Base-by-base conservation (phyloP, 2,888 invertebrate species). In the Hipparchia sbordonii region DNA sequence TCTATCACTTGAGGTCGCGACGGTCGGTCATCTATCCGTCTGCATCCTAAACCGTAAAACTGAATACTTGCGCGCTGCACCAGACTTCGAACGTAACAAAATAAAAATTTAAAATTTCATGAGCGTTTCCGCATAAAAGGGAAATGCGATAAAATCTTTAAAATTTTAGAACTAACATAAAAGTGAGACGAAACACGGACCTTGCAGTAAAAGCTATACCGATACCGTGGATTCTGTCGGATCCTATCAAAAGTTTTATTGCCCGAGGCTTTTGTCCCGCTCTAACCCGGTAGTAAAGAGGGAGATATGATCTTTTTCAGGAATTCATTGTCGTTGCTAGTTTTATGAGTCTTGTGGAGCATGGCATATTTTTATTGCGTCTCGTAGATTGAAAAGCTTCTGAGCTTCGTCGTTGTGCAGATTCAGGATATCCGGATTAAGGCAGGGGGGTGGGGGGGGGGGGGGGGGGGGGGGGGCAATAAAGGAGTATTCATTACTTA, bases 211-310 rank as follows among this genome's bases (percentile, higher is more conserved):
- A 92, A 85, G 85, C 87, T 88, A 88, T 84, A 89, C 88, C 90
- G 91, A 92, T 92, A 90, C 86, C 89, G 84, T 82, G 89, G 88
- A 90, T 88, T 89, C 92, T 88, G 84, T 79, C 82, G 88, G 85
- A 89, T 89, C 88, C 90, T 90, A 93, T 93, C 92, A 93, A 92
- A 91, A 89, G 81, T 93, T 93, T 93, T 93, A 93, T 89, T 90
- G 86, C 87, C 81, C 82, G 80, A 78, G 83, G 86, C 89, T 86
- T 88, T 88, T 89, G 88, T 92, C 91, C 87, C 80, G 82, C 85
- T 91, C 88, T 82, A 81, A 85, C 84, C 82, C 83, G 85, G 85
- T 81, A 85, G 83, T 87, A 90, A 89, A 87, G 89, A 88, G 90
- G 89, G 84, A 87, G 84, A 85, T 84, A 90, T 89, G 88, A 90